These are phyloP conservation scores for Poeciliopsis paucimaculata DNA, from an alignment of 2,797 vertebrate species.

Conservation along the genomic window DNA sequence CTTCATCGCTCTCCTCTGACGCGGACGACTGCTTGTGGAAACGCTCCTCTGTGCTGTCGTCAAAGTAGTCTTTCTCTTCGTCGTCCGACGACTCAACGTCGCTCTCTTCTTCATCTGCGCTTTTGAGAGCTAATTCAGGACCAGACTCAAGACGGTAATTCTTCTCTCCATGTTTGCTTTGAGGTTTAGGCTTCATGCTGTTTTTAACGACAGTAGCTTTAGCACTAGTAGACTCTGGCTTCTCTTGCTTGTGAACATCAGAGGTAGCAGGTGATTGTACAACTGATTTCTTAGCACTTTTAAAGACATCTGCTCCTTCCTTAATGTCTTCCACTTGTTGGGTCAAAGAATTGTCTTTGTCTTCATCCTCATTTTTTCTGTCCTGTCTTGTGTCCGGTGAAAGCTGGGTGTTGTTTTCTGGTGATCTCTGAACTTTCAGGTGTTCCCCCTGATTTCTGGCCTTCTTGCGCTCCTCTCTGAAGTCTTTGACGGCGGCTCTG, in stretches of 20 bases:
- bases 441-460: constrained; percentile 5
- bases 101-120: constrained; percentile 54
- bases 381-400: constrained; percentile 4
- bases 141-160: background rate
- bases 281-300: constrained; percentile 9
- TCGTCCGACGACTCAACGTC: constrained; percentile 74
- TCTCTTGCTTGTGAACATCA: constrained; percentile 27
- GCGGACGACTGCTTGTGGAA: constrained; percentile 90
- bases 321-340: constrained; percentile 15
- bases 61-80: constrained; percentile 89
- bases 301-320: background rate
- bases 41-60: constrained; percentile 97
- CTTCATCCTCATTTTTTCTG: constrained; percentile 3
- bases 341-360: background rate
- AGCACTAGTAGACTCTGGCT: constrained; percentile 3
- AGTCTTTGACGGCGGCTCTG: constrained; percentile 77
- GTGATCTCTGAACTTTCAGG: constrained; percentile 30
- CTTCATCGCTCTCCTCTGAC: constrained; percentile 86
- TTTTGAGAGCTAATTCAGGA: constrained; percentile 23
- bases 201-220: constrained; percentile 13
- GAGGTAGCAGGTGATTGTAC: background rate
- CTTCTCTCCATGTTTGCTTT: constrained; percentile 19
- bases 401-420: constrained; percentile 10
- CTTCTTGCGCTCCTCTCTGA: constrained; percentile 74
- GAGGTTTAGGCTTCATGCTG: constrained; percentile 13